A percentile compares a stretch with the other conserved stretches of the same genome.
Conservation (phyloP, 1,140 invertebrate species). For the Papilio xuthus region DNA sequence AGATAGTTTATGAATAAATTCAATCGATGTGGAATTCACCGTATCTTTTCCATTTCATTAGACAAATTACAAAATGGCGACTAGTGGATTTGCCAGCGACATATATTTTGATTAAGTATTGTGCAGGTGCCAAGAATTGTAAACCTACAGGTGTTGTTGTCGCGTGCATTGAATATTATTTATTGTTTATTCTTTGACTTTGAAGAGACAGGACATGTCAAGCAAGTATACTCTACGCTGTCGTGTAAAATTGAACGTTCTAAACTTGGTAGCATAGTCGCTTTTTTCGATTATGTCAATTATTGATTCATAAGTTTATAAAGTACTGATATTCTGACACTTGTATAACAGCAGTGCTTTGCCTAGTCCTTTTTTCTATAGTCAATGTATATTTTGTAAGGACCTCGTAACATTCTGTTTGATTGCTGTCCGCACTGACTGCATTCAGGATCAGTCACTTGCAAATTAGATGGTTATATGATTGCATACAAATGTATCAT, state of each 20-base stretch:
- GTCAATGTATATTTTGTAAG: not conserved
- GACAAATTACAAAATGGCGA: not conserved
- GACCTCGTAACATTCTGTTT: not conserved
- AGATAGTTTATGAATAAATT: too few relatives aligned
- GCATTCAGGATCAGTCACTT: conserved; percentile 5
- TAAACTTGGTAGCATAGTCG: too few relatives aligned
- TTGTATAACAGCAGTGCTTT: not conserved
- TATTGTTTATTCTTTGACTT: not conserved
- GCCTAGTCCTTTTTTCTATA: not conserved
- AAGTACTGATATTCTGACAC: too few relatives aligned
- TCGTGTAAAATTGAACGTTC: too few relatives aligned
- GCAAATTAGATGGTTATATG: conserved; percentile 5
- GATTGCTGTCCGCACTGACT: conserved; percentile 8
- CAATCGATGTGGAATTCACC: too few relatives aligned
- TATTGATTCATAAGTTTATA: too few relatives aligned
- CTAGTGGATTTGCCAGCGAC: not conserved
- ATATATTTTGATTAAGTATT: conserved; percentile 15
- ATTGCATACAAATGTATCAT: not conserved
- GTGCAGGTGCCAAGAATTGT: conserved; percentile 18
- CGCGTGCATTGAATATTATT: not conserved
- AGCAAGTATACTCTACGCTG: not conserved
- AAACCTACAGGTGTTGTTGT: conserved; percentile 16
- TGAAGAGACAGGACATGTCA: not conserved
- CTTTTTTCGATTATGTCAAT: too few relatives aligned
- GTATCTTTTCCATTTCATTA: too few relatives aligned